Evolutionary conservation across 2,113 vertebrate species (phyloP).

Genomic region (Antechinus flavipes): DNA sequence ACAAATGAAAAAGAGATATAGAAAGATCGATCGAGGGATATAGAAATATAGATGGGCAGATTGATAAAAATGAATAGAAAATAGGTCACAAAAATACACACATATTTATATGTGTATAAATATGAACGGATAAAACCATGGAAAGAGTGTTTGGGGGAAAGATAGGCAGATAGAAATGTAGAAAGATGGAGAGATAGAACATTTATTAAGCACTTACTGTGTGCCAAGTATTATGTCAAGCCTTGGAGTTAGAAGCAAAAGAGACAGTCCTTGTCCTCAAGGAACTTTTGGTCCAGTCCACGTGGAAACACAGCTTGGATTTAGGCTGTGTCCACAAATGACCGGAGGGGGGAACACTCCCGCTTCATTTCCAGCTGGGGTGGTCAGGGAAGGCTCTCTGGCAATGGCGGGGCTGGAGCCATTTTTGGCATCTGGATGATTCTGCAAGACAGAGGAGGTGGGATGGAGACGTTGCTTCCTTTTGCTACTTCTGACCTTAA

Average conservation of each 20-base stretch:
- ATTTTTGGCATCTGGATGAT: background rate
- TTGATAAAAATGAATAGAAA: too few relatives aligned
- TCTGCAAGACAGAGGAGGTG: background rate
- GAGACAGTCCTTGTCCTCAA: background rate
- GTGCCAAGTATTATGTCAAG: background rate
- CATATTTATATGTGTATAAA: too few relatives aligned
- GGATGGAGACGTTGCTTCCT: background rate
- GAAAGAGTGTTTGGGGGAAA: background rate
- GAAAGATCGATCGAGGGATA: background rate
- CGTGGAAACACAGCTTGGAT: background rate
- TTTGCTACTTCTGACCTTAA: background rate
- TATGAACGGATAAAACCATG: too few relatives aligned
- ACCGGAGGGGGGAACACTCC: background rate
- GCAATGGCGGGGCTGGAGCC: too few relatives aligned
- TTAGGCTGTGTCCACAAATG: background rate
- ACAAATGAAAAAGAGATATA: background rate
- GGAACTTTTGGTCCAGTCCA: background rate
- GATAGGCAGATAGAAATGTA: fast-evolving
- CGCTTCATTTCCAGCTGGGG: background rate
- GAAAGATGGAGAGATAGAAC: background rate
- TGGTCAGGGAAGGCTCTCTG: background rate
- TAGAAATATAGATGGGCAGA: too few relatives aligned
- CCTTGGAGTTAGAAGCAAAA: background rate
- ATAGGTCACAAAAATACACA: too few relatives aligned
- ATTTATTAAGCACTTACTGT: background rate